phyloP scores from a whole-genome alignment of 1,140 invertebrate species.

The Calliopsis andreniformis region DNA sequence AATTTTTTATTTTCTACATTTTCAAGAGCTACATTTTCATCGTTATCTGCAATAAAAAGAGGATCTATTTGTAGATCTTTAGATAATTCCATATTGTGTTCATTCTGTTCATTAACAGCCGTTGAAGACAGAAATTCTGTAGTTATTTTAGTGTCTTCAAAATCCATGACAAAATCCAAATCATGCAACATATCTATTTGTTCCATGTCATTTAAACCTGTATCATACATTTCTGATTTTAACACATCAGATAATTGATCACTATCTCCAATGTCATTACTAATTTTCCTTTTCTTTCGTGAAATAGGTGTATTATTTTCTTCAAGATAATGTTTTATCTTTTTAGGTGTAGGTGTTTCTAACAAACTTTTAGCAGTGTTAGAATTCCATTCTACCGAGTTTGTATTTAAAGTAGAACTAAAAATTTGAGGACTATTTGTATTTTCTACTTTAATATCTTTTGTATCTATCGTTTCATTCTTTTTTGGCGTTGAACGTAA shows the following conservation, averaged over 20 bases:
- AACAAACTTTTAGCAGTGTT: background rate
- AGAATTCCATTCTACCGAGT: background rate
- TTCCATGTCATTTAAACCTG: constrained; percentile 39
- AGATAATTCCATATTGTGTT: background rate
- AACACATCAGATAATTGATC: constrained; percentile 3
- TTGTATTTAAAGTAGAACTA: background rate
- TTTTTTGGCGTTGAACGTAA: background rate
- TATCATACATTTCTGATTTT: constrained; percentile 33
- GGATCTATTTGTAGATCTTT: constrained; percentile 49
- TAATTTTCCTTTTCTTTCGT: constrained; percentile 7
- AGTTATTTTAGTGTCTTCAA: constrained; percentile 29
- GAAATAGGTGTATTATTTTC: background rate
- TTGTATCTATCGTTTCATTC: background rate
- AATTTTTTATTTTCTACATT: background rate
- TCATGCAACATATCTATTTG: constrained; percentile 62
- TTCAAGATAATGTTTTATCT: background rate
- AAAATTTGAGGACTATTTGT: background rate
- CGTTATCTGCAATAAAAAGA: constrained; percentile 33
- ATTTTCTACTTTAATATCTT: background rate
- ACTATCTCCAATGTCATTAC: background rate
- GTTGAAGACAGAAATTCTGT: constrained; percentile 43
- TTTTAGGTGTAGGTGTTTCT: background rate
- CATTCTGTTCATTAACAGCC: background rate
- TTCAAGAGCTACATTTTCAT: background rate
- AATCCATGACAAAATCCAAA: constrained; percentile 41